A percentile compares a stretch with the other conserved stretches of the same genome.
Conservation (phyloP, 2,888 invertebrate species). For the Plebejus anna region DNA sequence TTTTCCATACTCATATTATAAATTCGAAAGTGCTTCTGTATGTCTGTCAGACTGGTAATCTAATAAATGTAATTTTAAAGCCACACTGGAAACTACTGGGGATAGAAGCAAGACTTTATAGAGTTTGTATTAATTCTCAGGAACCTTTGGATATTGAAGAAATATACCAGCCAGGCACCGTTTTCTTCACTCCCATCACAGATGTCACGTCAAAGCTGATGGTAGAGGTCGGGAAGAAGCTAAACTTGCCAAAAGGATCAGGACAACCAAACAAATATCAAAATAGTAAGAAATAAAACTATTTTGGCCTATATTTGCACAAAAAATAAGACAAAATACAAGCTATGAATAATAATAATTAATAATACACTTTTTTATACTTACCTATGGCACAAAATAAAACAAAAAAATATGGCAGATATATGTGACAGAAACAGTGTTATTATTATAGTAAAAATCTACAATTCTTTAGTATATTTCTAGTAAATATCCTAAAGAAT, state of each 20-base stretch:
- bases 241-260: conserved; percentile 4
- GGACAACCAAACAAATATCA: neutral
- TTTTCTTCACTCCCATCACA: conserved; percentile 43
- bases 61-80: too few relatives aligned
- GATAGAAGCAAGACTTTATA: neutral
- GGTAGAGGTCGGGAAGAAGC: conserved; percentile 38
- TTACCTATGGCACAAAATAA: too few relatives aligned
- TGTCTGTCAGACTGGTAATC: too few relatives aligned
- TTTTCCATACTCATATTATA: neutral
- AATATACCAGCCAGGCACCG: conserved; percentile 20
- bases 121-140: conserved; percentile 33
- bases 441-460: too few relatives aligned
- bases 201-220: conserved; percentile 40
- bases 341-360: too few relatives aligned
- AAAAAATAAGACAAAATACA: neutral
- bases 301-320: neutral
- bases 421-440: too few relatives aligned
- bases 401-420: too few relatives aligned
- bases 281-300: neutral
- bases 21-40: too few relatives aligned
- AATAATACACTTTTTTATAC: too few relatives aligned
- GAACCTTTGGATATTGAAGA: conserved; percentile 36
- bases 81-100: neutral
- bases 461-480: too few relatives aligned
- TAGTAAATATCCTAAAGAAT: too few relatives aligned